These are phyloP conservation scores for Conopomorpha cramerella DNA, from an alignment of 1,140 invertebrate species.

Conservation along the genomic window DNA sequence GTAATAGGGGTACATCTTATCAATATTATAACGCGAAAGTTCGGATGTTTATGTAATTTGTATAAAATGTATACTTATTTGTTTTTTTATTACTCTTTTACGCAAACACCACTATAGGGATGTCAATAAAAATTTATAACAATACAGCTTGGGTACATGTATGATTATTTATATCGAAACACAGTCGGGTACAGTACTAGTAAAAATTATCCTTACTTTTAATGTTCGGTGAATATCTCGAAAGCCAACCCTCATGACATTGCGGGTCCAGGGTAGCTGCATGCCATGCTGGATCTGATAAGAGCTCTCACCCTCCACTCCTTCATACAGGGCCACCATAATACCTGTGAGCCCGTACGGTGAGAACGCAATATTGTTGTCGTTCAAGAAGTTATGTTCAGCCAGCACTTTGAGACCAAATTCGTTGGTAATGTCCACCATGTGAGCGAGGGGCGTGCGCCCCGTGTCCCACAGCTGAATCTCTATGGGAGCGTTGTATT, in stretches of 20 bases:
- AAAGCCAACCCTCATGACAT: constrained; percentile 74
- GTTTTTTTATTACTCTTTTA: not conserved
- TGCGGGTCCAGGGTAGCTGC: constrained; percentile 69
- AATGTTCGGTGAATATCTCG: constrained; percentile 77
- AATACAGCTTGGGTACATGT: no score
- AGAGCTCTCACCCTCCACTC: constrained; percentile 69
- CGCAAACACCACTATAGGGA: constrained; percentile 1
- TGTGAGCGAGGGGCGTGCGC: constrained; percentile 67
- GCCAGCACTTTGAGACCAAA: constrained; percentile 72
- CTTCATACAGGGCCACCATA: constrained; percentile 76
- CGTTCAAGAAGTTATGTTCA: constrained; percentile 67
- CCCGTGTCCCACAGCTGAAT: constrained; percentile 41
- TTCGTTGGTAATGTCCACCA: constrained; percentile 79
- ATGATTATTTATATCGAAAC: no score
- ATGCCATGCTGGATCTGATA: constrained; percentile 71
- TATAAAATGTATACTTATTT: no score
- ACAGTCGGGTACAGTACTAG: not conserved
- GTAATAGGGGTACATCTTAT: no score
- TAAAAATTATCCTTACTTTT: constrained; percentile 68
- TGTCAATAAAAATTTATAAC: constrained; percentile 14
- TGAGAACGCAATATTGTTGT: constrained; percentile 85
- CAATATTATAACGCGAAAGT: no score
- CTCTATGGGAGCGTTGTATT: constrained; percentile 40
- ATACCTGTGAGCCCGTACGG: constrained; percentile 79
- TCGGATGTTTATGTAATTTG: no score